These are phyloP conservation scores for Setipinna tenuifilis DNA, from an alignment of 2,797 vertebrate species.

Conservation along the genomic window DNA sequence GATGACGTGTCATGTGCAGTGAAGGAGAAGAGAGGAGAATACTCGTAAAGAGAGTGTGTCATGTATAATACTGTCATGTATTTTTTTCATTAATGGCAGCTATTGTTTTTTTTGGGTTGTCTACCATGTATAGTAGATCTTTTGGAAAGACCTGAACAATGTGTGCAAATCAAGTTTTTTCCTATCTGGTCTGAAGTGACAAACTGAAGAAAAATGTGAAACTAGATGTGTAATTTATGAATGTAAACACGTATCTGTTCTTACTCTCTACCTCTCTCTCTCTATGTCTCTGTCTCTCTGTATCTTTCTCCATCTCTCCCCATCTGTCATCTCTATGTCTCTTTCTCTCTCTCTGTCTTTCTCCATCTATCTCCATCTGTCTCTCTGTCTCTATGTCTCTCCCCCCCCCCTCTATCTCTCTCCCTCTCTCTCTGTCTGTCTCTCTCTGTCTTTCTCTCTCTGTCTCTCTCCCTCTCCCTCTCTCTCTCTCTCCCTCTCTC, in stretches of 20 bases:
- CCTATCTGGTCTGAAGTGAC: background rate
- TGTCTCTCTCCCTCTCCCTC: background rate
- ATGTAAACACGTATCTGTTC: background rate
- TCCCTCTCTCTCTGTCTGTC: too few species aligned
- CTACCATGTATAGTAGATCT: background rate
- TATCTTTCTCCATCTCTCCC: background rate
- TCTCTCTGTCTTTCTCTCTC: background rate
- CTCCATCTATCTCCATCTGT: too few species aligned
- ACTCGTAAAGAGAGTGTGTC: too few species aligned
- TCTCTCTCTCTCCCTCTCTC: too few species aligned
- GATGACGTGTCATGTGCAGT: background rate
- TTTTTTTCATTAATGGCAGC: background rate
- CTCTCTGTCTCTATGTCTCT: too few species aligned
- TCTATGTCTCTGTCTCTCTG: too few species aligned
- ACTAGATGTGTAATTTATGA: constrained; percentile 4
- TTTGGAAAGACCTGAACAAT: background rate
- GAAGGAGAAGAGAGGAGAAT: background rate
- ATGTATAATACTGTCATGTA: constrained; percentile 31
- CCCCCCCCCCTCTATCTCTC: too few species aligned
- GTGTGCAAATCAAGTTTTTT: background rate
- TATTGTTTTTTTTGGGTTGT: background rate
- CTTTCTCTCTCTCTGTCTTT: background rate
- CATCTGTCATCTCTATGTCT: too few species aligned
- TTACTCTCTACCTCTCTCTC: background rate
- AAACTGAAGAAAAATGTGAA: background rate